phyloP scores from a whole-genome alignment of 2,888 invertebrate genomes.

The Hirtodrosophila trivittata region DNA sequence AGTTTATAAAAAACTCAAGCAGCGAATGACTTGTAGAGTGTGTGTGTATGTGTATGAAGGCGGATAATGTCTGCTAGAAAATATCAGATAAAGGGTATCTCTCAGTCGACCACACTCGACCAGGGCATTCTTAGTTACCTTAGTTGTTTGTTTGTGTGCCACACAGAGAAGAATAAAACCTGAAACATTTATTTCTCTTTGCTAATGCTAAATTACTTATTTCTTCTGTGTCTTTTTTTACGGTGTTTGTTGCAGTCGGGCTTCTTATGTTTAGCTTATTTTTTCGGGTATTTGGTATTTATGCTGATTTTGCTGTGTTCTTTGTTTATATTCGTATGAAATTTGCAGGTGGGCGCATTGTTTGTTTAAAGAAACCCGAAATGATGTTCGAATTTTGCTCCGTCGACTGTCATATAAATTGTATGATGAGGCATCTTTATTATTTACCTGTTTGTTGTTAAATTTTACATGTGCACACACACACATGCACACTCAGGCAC shows the following conservation, averaged over 20 bases:
- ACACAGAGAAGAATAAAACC: constrained; percentile 49
- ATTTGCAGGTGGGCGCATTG: constrained; percentile 60
- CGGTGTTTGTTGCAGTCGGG: constrained; percentile 64
- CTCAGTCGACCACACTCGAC: background rate
- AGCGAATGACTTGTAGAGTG: too few relatives aligned
- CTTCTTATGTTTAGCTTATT: constrained; percentile 21
- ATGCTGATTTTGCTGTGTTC: constrained; percentile 17
- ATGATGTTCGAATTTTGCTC: constrained; percentile 44
- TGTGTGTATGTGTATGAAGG: too few relatives aligned
- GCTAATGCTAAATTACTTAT: constrained; percentile 70
- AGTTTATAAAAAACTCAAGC: too few relatives aligned
- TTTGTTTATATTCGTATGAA: constrained; percentile 46
- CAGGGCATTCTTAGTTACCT: background rate
- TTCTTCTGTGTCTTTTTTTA: constrained; percentile 48
- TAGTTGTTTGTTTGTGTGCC: constrained; percentile 36
- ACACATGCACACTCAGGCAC: constrained; percentile 9
- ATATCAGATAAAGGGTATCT: too few relatives aligned
- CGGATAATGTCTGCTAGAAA: too few relatives aligned
- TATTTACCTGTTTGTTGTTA: constrained; percentile 55
- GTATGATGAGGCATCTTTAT: constrained; percentile 42
- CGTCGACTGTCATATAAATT: constrained; percentile 48
- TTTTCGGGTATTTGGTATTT: constrained; percentile 21
- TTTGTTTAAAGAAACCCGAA: constrained; percentile 60
- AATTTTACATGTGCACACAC: constrained; percentile 31
- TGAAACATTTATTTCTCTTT: constrained; percentile 68